Percentiles rank a stretch among this genome's conserved stretches.
phyloP scores from a whole-genome alignment of 2,113 vertebrate species.

The Nansenia antarctica region DNA sequence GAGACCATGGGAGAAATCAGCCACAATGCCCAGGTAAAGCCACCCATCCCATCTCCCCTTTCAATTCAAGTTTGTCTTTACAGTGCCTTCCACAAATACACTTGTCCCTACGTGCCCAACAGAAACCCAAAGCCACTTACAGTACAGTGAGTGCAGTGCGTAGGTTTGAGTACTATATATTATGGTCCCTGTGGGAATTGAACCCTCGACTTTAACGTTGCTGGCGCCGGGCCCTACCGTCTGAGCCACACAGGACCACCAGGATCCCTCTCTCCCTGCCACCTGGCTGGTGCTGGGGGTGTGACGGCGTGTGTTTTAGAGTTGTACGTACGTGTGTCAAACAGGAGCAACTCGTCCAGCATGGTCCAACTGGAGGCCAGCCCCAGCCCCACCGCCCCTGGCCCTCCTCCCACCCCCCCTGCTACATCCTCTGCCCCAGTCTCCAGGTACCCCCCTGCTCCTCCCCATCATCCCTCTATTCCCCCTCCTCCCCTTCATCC shows the following conservation, averaged over 20 bases:
- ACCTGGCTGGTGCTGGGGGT: not conserved
- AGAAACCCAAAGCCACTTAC: no score
- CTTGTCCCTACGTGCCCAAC: no score
- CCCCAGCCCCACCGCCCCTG: constrained; percentile 21
- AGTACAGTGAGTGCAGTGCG: no score
- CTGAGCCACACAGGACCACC: no score
- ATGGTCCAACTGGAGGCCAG: constrained; percentile 41
- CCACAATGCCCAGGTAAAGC: constrained; percentile 78
- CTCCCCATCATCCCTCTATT: not conserved
- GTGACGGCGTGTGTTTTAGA: not conserved
- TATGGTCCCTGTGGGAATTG: no score
- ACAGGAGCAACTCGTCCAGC: constrained; percentile 57
- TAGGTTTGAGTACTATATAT: no score
- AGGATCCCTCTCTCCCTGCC: not conserved
- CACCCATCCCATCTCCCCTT: no score
- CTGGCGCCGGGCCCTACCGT: no score
- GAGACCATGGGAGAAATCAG: constrained; percentile 78
- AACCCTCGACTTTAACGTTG: no score
- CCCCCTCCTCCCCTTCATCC: not conserved
- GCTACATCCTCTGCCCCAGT: constrained; percentile 11
- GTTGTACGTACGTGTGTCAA: constrained; percentile 32
- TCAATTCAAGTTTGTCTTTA: no score
- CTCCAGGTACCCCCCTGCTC: constrained; percentile 50
- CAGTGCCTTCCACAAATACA: no score
- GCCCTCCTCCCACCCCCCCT: constrained; percentile 12